phyloP scores from a whole-genome alignment of 2,797 vertebrate species.

The Graptemys geographica region DNA sequence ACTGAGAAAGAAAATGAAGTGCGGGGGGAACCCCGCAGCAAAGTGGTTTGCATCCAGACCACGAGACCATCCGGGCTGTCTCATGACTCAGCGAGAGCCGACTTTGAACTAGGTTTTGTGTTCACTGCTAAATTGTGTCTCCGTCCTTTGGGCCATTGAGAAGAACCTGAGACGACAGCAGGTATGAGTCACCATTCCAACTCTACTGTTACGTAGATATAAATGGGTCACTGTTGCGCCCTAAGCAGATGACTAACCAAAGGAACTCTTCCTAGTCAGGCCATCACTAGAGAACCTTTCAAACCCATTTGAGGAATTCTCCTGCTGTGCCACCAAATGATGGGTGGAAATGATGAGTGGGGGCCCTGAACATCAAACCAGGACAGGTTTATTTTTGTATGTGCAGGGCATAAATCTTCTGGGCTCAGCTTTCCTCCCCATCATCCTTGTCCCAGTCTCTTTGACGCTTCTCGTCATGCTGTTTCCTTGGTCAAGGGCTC shows the following conservation, averaged over 20 bases:
- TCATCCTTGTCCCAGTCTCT: neutral
- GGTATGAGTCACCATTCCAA: constrained; percentile 30
- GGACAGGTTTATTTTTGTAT: neutral
- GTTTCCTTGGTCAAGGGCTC: constrained; percentile 8
- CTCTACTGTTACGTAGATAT: neutral
- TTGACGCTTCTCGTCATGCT: constrained; percentile 12
- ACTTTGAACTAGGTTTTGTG: constrained; percentile 3
- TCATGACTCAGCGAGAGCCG: constrained; percentile 18
- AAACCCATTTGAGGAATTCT: neutral
- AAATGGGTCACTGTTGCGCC: neutral
- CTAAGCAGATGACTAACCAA: neutral
- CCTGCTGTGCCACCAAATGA: constrained; percentile 1
- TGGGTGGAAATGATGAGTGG: neutral
- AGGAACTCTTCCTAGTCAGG: constrained; percentile 31
- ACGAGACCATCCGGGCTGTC: neutral
- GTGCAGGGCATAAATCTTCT: neutral
- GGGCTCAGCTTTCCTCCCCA: neutral
- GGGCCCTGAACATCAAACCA: neutral
- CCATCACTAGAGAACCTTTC: constrained; percentile 27
- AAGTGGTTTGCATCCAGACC: neutral
- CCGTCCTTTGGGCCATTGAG: neutral
- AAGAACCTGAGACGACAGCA: neutral
- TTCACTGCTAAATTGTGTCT: constrained; percentile 46
- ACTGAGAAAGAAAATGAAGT: neutral
- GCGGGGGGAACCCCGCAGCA: constrained; percentile 31